Conservation (phyloP, 2,888 invertebrate species). For the Drosophila engyochracea region DNA sequence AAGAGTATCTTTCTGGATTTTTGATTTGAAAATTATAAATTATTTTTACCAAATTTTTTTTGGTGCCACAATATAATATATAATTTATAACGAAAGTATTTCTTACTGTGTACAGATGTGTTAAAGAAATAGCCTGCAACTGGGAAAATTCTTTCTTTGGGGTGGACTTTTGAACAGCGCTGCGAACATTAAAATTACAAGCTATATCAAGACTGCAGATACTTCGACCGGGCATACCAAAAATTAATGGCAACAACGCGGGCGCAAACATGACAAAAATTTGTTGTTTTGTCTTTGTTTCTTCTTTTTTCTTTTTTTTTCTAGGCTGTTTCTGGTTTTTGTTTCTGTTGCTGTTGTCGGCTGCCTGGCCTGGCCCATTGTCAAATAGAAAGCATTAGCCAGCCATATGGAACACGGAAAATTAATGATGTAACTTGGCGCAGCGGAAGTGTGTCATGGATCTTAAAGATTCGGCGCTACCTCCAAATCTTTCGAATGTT, state of each 20-base stretch:
- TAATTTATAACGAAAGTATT: not conserved
- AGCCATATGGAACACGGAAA: slow-evolving; percentile 68
- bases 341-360: not conserved
- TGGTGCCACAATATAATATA: not conserved
- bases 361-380: slow-evolving; percentile 56
- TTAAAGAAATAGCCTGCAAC: slow-evolving; percentile 4
- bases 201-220: slow-evolving; percentile 63
- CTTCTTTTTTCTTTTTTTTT: slow-evolving; percentile 50
- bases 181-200: slow-evolving; percentile 80
- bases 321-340: slow-evolving; percentile 2
- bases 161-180: slow-evolving; percentile 56
- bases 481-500: slow-evolving; percentile 53
- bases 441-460: slow-evolving; percentile 78
- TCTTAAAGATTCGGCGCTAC: slow-evolving; percentile 65
- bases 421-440: slow-evolving; percentile 80
- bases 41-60: not conserved
- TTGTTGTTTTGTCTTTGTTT: slow-evolving; percentile 62
- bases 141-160: slow-evolving; percentile 1
- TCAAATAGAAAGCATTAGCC: slow-evolving; percentile 67
- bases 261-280: slow-evolving; percentile 80
- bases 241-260: slow-evolving; percentile 81
- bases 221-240: slow-evolving; percentile 44
- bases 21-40: not conserved
- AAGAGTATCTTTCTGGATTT: not conserved
- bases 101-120: slow-evolving; percentile 5